Base-by-base conservation (phyloP, 2,113 vertebrate species). In the Peromyscus maniculatus region DNA sequence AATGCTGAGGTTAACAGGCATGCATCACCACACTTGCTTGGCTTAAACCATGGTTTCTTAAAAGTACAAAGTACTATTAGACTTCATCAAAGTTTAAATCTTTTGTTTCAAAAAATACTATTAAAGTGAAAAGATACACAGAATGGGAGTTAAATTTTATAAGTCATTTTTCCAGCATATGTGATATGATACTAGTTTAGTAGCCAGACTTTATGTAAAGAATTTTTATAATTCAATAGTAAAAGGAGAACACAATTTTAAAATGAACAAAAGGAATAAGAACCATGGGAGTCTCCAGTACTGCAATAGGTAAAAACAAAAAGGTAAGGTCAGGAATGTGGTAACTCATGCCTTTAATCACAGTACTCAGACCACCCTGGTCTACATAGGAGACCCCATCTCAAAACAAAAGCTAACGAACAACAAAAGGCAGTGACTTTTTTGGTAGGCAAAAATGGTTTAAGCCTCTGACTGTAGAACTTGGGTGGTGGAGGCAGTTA, bases 91-190 rank as follows among this genome's bases (percentile, higher is more conserved):
- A 87, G 26, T 15, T 66, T 26, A 39, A 57, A 69, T 74, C 5
- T 72, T 88, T 71, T n/a, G 9, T 72, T 74, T 92, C 46, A 95
- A 67, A 87, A 52, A 59, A 78, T 19, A 66, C 43, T 43, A 95
- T 52, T 36, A 95, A 95, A 91, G 49, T 52, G 66, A 93, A 94
- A 94, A 91, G 74, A 87, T 31, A 67, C 7, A 89, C 7, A 87
- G 16, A 96, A 66, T 62, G 39, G 17, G 10, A 94, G 31, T 66
- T 83, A 75, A 75, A 57, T 74, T 89, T 88, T 89, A n/a, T 19
- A 91, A 82, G 84, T 94, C 31, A 52, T 0, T 79, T n/a, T 83
- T 62, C 67, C 31, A 13, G 7, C 55, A 89, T 74, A 66, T 36
- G 28, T 71, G 36, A 59, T 69, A 57, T 39, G 49, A 67, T 59